phyloP scores from a whole-genome alignment of 1,140 invertebrate species.

The Plutomurus gul region DNA sequence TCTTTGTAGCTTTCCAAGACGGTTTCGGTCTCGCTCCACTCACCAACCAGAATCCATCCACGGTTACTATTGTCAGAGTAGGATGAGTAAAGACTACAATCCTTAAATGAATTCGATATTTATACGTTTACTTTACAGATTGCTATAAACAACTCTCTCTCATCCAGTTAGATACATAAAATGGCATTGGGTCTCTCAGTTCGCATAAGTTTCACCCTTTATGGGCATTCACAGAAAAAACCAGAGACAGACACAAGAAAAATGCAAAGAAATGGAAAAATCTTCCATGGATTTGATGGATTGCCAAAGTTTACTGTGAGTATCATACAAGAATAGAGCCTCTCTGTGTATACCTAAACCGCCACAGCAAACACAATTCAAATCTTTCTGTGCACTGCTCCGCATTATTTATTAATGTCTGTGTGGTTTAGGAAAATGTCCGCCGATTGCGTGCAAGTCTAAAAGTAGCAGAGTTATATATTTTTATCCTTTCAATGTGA shows the following conservation, averaged over 20 bases:
- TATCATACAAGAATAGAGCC: background rate
- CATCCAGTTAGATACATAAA: background rate
- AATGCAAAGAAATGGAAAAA: conserved; percentile 3
- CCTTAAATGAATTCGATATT: conserved; percentile 10
- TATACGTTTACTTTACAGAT: conserved; percentile 12
- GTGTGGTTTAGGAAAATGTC: background rate
- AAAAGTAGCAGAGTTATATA: background rate
- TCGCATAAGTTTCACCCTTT: conserved; percentile 5
- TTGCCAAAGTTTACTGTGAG: conserved; percentile 2
- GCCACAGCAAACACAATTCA: no score
- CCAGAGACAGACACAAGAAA: conserved; percentile 3
- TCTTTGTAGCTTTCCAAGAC: background rate
- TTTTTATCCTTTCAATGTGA: background rate
- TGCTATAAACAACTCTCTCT: background rate
- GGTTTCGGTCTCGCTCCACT: background rate
- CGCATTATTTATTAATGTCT: conserved; percentile 11
- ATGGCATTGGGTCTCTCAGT: background rate
- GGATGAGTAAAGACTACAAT: background rate
- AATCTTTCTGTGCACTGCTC: background rate
- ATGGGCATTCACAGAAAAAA: background rate
- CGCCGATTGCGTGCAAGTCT: background rate
- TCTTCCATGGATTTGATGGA: conserved; percentile 9
- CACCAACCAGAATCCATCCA: background rate
- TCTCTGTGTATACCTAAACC: no score
- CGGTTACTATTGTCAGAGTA: no score